These are phyloP conservation scores for Semaprochilodus insignis DNA, from an alignment of 2,797 vertebrate species.

Conservation along the genomic window DNA sequence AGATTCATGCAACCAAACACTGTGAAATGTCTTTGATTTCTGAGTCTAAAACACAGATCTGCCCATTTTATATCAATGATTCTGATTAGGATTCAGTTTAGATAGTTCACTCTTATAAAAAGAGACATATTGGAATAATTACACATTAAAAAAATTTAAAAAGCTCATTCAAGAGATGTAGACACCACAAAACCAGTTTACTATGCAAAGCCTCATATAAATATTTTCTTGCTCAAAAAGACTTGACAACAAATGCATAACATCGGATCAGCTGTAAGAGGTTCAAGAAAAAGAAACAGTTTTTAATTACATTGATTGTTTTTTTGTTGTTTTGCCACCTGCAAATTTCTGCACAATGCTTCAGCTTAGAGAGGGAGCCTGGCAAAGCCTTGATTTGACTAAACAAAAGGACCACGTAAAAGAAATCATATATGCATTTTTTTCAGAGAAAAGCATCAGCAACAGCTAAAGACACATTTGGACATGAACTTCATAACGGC, in stretches of 20 bases:
- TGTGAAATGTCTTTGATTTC: constrained; percentile 23
- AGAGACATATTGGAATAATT: constrained; percentile 88
- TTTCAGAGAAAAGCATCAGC: constrained; percentile 48
- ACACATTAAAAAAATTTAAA: constrained; percentile 79
- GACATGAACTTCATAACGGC: constrained; percentile 55
- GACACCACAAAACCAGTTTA: constrained; percentile 90
- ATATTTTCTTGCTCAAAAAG: constrained; percentile 92
- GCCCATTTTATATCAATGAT: constrained; percentile 45
- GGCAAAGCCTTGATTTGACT: constrained; percentile 51
- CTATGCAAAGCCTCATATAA: constrained; percentile 94
- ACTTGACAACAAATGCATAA: constrained; percentile 93
- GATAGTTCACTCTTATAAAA: constrained; percentile 79
- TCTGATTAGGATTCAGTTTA: constrained; percentile 62
- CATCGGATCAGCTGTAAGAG: constrained; percentile 89
- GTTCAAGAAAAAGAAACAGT: constrained; percentile 83
- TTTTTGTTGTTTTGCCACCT: constrained; percentile 76
- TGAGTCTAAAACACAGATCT: constrained; percentile 46
- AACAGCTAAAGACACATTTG: constrained; percentile 67
- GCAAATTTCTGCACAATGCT: constrained; percentile 86
- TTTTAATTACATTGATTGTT: constrained; percentile 94
- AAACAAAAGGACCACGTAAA: constrained; percentile 52
- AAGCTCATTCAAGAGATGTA: constrained; percentile 80
- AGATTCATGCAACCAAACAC: constrained; percentile 33
- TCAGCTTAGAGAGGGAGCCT: constrained; percentile 73
- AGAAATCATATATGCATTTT: constrained; percentile 52